Percentiles rank a stretch among this genome's conserved stretches.
These are phyloP conservation scores for Heliconius erato DNA, from an alignment of 2,888 invertebrate genomes.

Conservation along the genomic window DNA sequence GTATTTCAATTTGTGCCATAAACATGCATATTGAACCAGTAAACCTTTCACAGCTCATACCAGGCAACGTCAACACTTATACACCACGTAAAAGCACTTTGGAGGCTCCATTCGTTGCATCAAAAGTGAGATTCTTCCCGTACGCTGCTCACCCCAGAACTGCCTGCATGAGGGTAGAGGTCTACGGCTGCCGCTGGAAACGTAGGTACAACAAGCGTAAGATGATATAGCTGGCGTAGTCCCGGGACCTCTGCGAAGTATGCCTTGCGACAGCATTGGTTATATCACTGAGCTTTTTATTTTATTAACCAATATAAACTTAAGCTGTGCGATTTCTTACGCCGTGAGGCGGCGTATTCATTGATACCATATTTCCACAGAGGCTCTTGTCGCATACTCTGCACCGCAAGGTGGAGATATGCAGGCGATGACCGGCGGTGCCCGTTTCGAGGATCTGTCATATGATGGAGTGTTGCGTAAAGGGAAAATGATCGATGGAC, in stretches of 20 bases:
- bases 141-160: slow-evolving; percentile 94
- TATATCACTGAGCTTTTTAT: slow-evolving; percentile 22
- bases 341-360: slow-evolving; percentile 66
- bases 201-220: slow-evolving; percentile 74
- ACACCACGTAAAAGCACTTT: slow-evolving; percentile 89
- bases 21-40: not conserved
- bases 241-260: slow-evolving; percentile 67
- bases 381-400: slow-evolving; percentile 88
- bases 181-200: slow-evolving; percentile 92
- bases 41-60: slow-evolving; percentile 85
- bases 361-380: slow-evolving; percentile 77
- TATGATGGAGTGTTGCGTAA: slow-evolving; percentile 90
- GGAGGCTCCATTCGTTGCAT: slow-evolving; percentile 94
- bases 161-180: slow-evolving; percentile 96
- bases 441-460: slow-evolving; percentile 91
- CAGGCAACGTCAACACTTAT: slow-evolving; percentile 92
- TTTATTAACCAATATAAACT: slow-evolving; percentile 29
- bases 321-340: slow-evolving; percentile 47
- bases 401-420: slow-evolving; percentile 88
- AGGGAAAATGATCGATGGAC: slow-evolving; percentile 87
- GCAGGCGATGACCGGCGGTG: slow-evolving; percentile 88
- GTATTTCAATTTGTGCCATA: not conserved
- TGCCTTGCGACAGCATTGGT: slow-evolving; percentile 46
- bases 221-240: slow-evolving; percentile 65
- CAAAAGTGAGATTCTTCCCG: slow-evolving; percentile 94